phyloP scores from a whole-genome alignment of 2,797 vertebrate genomes.

The Pseudomugil tenellus region DNA sequence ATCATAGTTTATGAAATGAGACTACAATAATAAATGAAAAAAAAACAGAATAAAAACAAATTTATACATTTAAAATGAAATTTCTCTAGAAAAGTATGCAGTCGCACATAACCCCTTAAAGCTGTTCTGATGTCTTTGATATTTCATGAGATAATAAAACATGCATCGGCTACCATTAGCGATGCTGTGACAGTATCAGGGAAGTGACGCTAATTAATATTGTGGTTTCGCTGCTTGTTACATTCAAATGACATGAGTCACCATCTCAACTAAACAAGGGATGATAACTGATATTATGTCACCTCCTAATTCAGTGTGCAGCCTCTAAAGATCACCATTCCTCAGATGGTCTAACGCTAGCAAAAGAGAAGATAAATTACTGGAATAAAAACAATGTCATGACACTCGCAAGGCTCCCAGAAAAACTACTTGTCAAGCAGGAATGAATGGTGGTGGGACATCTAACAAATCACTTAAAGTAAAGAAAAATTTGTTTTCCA shows the following conservation, averaged over 20 bases:
- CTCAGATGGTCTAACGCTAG: not conserved
- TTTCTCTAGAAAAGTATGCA: no score
- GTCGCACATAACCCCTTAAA: not conserved
- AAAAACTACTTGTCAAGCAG: no score
- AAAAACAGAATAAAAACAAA: no score
- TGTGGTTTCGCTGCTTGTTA: slow-evolving; percentile 2
- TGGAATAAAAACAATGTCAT: not conserved
- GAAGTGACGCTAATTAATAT: slow-evolving; percentile 17
- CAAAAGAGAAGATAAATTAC: not conserved
- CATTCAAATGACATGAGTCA: slow-evolving; percentile 24
- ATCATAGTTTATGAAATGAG: not conserved
- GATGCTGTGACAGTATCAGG: not conserved
- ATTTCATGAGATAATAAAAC: slow-evolving; percentile 9
- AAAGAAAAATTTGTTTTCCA: no score
- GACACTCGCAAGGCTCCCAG: not conserved
- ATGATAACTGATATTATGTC: not conserved
- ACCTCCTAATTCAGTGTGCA: not conserved
- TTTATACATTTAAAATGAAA: not conserved
- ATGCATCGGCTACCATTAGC: not conserved
- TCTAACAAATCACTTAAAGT: no score
- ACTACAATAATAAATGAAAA: not conserved
- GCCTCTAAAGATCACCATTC: not conserved
- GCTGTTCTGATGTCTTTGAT: not conserved
- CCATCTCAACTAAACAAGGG: slow-evolving; percentile 20
- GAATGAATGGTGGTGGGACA: no score